Base-by-base conservation (phyloP, 2,113 vertebrate species). In the Macquaria australasica region DNA sequence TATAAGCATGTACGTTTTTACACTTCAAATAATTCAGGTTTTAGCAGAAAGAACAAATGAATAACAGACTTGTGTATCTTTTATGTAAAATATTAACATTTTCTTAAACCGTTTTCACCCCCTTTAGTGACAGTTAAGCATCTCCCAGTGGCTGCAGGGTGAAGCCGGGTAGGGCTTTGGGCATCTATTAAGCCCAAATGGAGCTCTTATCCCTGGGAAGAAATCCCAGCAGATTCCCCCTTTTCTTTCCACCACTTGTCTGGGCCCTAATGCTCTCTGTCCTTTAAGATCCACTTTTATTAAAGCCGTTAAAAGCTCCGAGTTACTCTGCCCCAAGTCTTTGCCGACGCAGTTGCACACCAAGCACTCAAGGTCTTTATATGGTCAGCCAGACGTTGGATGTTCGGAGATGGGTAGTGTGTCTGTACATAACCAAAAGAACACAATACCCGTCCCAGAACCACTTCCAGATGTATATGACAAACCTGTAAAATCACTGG, bases 291-390 rank as follows among this genome's bases (percentile, higher is more conserved):
- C 83, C 59, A 90, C 87, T 90, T 68, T 79, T 34, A 68, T 53
- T 67, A 77, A 87, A 88, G 82, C 86, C 5, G 68, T 90, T 94
- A 92, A 93, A 92, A 91, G 92, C 91, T 76, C 85, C 14, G 6
- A 20, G 77, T 75, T 39, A 4, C 70, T 78, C 64, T 0, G 58
- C 73, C 66, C 11, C 3, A 12, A 59, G 59, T 81, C 77, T 16
- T 73, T 25, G 34, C 56, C 1, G 48, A 43, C 23, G 6, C 77
- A 23, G 64, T n/a, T 3, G 34, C 63, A 37, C 45, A 41, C 25
- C 2, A 59, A 34, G 16, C 31, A 23, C 51, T 63, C 45, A 0
- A 60, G 20, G 50, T 82, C 88, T 92, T 86, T 88, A 88, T 91
- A 89, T 81, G 86, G 79, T 60, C 76, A 81, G 15, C 73, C 79